Percentiles rank a stretch among this genome's conserved stretches.
These are phyloP conservation scores for Eufriesea mexicana DNA, from an alignment of 1,140 invertebrate species.

Conservation along the genomic window DNA sequence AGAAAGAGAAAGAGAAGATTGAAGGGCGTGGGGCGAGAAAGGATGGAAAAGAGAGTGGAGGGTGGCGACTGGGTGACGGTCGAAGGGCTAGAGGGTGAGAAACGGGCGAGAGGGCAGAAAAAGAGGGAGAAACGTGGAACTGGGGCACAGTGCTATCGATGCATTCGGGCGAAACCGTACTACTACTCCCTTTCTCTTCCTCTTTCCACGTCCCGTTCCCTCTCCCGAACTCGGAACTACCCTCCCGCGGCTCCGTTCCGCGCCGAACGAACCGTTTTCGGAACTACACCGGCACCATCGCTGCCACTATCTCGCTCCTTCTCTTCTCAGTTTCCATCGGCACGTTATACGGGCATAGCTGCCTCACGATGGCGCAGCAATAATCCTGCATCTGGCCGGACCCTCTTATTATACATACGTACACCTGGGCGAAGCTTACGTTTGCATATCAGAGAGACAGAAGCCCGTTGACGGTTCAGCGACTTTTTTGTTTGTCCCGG, in stretches of 20 bases:
- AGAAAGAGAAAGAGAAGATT: not conserved
- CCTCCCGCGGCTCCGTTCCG: constrained; percentile 41
- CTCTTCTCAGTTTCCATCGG: not conserved
- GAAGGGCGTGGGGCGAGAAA: not conserved
- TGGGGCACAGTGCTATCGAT: constrained; percentile 72
- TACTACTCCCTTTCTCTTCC: constrained; percentile 44
- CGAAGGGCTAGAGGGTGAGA: not conserved
- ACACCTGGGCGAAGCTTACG: constrained; percentile 55
- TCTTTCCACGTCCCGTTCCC: constrained; percentile 48
- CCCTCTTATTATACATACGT: constrained; percentile 53
- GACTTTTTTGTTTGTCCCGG: constrained; percentile 60
- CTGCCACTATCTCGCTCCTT: not conserved
- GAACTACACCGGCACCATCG: constrained; percentile 34
- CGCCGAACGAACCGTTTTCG: constrained; percentile 53
- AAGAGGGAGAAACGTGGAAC: constrained; percentile 56
- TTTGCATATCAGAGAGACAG: constrained; percentile 66
- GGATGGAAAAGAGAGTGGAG: constrained; percentile 1
- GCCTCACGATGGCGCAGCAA: constrained; percentile 50
- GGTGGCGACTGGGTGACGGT: not conserved
- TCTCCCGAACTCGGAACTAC: constrained; percentile 47
- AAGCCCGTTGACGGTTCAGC: constrained; percentile 54
- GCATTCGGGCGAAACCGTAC: constrained; percentile 67
- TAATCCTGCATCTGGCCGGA: constrained; percentile 64
- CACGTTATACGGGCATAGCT: not conserved
- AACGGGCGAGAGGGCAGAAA: constrained; percentile 31